phyloP scores from a whole-genome alignment of 2,113 vertebrate genomes.

The Machaerirhynchus nigripectus region DNA sequence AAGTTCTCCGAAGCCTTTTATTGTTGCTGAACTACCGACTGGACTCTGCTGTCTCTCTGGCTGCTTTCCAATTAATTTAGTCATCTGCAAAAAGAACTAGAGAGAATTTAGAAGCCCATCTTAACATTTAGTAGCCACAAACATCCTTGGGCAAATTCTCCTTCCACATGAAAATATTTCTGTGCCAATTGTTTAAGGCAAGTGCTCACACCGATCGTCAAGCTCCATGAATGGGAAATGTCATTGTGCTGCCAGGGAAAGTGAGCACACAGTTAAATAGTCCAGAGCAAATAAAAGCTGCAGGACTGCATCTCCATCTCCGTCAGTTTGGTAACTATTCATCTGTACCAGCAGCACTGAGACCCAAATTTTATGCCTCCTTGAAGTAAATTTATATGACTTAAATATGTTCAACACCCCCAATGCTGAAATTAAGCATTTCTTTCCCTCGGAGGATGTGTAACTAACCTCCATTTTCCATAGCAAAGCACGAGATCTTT shows the following conservation, averaged over 20 bases:
- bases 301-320: not conserved
- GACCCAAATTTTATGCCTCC: not conserved
- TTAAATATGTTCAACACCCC: not conserved
- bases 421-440: not conserved
- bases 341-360: not conserved
- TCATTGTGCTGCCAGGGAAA: not conserved
- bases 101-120: slow-evolving; percentile 35
- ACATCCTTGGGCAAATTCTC: not conserved
- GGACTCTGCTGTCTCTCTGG: slow-evolving; percentile 44
- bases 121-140: not conserved
- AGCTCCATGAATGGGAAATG: not conserved
- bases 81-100: slow-evolving; percentile 10
- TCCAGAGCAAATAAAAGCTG: not conserved
- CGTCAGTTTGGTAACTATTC: not conserved
- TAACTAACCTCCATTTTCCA: slow-evolving; percentile 38
- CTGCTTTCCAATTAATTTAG: slow-evolving; percentile 53
- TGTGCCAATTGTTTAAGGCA: not conserved
- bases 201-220: fast-evolving
- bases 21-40: slow-evolving; percentile 60
- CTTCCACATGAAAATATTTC: not conserved
- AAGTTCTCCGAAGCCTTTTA: slow-evolving; percentile 64
- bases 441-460: not conserved
- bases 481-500: slow-evolving; percentile 16
- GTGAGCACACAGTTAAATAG: not conserved
- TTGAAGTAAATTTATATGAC: not conserved